Base-by-base conservation (phyloP, 1,140 invertebrate species). In the Apis florea region DNA sequence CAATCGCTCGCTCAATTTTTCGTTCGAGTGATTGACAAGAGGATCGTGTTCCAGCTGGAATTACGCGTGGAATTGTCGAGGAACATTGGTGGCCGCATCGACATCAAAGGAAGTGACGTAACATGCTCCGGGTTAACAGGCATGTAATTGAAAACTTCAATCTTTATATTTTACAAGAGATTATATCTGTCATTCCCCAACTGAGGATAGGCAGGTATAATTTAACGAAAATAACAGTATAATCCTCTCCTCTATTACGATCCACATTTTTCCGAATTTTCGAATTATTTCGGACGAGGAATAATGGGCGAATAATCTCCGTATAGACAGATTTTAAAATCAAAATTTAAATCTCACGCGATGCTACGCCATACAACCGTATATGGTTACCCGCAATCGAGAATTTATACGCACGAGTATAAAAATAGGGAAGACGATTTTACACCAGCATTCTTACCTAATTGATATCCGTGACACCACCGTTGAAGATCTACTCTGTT, bases 91-190 rank as follows among this genome's bases (percentile, higher is more conserved):
- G 17, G 51, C 73, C n/a, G 47, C 67, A 15, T 51, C 47, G 47
- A 11, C 58, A 53, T 66, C 19, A 53, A 53, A 64, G 49, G 24
- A n/a, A 31, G 12, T 53, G 17, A 64, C 15, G 49, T 51, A 40
- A 75, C n/a, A 49, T 21, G 19, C 12, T 47, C n/a, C 12, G 19
- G 13, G 31, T 10, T n/a, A 73, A 47, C 21, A 6, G n/a, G 56
- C 26, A 61, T 61, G 56, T 61, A 61, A 74, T 74, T 61, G 58
- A 61, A 74, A 47, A 58, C 19, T 61, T 49, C 71, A 10, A 19
- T n/a, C 17, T 51, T 69, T 24, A 10, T 4, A 5, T 24, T 69
- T 69, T 51, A 19, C 10, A 8, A 24, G 21, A 49, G 15, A 24
- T 69, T 69, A 51, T 24, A 21, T 69, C 26, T 24, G 21, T 49